Evolutionary conservation across 2,797 vertebrate species (phyloP).

Genomic region (Halcyon leucocephala): DNA sequence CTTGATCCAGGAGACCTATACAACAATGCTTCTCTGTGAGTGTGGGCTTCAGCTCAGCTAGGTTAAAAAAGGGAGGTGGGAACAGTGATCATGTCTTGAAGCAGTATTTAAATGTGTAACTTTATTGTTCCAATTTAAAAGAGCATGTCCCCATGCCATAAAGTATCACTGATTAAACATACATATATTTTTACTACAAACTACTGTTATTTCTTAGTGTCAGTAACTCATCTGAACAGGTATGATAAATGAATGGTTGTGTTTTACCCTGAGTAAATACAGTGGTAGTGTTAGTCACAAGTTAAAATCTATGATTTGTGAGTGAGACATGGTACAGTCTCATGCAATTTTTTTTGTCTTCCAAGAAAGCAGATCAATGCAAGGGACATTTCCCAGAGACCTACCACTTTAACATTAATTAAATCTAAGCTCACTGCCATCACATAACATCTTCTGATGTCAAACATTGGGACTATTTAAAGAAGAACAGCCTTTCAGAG

Average conservation of each 20-base stretch:
- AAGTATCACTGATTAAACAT: not conserved
- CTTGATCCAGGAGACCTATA: not conserved
- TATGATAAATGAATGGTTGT: not conserved
- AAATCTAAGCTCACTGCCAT: not conserved
- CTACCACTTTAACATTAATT: not conserved
- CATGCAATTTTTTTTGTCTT: not conserved
- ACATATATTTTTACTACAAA: not conserved
- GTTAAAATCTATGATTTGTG: not conserved
- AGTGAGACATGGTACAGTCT: not conserved
- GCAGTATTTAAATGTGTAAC: not conserved
- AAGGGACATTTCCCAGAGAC: not conserved
- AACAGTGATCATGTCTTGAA: not conserved
- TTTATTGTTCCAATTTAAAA: not conserved
- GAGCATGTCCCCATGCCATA: rapidly evolving
- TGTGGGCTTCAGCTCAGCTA: not conserved
- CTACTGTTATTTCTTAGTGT: not conserved
- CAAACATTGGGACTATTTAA: conserved; percentile 6
- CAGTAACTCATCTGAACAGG: not conserved
- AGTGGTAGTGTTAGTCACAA: not conserved
- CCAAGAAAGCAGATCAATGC: not conserved
- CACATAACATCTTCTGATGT: not conserved
- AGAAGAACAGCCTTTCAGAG: not conserved
- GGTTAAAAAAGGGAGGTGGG: not conserved
- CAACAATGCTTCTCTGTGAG: not conserved
- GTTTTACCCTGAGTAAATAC: not conserved